Percentiles rank a stretch among this genome's conserved stretches.
Evolutionary conservation across 2,113 vertebrate species (phyloP).

Genomic region (Neogobius melanostomus): DNA sequence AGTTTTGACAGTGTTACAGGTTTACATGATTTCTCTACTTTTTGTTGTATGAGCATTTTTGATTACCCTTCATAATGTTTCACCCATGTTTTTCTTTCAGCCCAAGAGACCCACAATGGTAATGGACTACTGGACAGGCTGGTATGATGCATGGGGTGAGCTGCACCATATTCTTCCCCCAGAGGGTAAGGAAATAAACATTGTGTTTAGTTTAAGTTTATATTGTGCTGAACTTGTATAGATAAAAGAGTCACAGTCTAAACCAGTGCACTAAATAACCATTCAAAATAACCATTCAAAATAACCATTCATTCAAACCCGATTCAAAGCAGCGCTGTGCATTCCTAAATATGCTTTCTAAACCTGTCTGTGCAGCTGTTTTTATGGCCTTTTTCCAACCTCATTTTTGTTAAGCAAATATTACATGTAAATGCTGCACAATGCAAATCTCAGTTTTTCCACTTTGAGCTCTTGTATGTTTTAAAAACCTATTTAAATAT

Average conservation of each 20-base stretch:
- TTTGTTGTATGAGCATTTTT: background rate
- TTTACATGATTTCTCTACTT: slow-evolving; percentile 35
- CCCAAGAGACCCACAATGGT: slow-evolving; percentile 84
- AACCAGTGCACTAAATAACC: background rate
- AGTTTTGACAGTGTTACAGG: slow-evolving; percentile 79
- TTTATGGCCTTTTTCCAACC: slow-evolving; percentile 2
- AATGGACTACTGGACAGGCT: slow-evolving; percentile 92
- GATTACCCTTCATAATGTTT: background rate
- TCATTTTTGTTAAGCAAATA: background rate
- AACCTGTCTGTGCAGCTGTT: background rate
- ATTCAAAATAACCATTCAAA: too few relatives aligned
- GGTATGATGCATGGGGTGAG: slow-evolving; percentile 91
- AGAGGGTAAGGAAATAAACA: slow-evolving; percentile 78
- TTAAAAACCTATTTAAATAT: background rate
- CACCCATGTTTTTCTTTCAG: slow-evolving; percentile 55
- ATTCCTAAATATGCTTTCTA: background rate
- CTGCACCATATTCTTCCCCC: slow-evolving; percentile 87
- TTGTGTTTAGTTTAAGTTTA: too few relatives aligned
- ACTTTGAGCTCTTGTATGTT: background rate
- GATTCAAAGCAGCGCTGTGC: background rate
- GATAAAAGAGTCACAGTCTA: background rate
- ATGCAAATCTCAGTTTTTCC: background rate
- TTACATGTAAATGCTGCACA: background rate
- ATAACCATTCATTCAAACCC: background rate
- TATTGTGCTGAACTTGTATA: background rate